A percentile compares a stretch with the other conserved stretches of the same genome.
Evolutionary conservation across 2,797 vertebrate genomes (phyloP).

Genomic region (Gymnothorax javanicus): DNA sequence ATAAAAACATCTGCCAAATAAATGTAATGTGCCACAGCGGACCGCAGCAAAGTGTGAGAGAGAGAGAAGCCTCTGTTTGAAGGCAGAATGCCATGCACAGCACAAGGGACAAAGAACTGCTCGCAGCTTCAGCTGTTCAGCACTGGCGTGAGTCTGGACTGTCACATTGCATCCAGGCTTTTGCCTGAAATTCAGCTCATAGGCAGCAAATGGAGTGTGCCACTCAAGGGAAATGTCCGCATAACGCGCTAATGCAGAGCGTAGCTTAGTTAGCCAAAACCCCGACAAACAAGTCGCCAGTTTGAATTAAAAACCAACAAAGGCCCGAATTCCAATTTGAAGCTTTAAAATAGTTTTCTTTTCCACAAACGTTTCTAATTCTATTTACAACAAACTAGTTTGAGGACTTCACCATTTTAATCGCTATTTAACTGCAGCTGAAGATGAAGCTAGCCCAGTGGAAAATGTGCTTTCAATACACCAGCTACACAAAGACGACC

Average conservation of each 20-base stretch:
- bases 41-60: no score
- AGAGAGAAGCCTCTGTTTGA: background rate
- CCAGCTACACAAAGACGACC: background rate
- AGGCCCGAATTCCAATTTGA: background rate
- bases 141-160: background rate
- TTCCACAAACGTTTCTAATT: background rate
- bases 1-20: no score
- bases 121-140: background rate
- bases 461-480: background rate
- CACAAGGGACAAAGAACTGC: background rate
- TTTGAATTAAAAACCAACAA: background rate
- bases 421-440: background rate
- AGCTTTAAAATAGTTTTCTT: background rate
- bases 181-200: background rate
- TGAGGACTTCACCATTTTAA: background rate
- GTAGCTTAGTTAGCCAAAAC: no score
- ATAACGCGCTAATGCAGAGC: background rate
- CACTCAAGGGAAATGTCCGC: slow-evolving; percentile 2
- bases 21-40: no score
- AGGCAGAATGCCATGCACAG: background rate
- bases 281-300: background rate
- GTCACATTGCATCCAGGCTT: background rate
- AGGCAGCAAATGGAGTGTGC: slow-evolving; percentile 39
- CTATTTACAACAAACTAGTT: background rate
- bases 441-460: background rate